A percentile compares a stretch with the other conserved stretches of the same genome.
Evolutionary conservation across 1,140 invertebrate species (phyloP).

Genomic region (Leguminivora glycinivorella): DNA sequence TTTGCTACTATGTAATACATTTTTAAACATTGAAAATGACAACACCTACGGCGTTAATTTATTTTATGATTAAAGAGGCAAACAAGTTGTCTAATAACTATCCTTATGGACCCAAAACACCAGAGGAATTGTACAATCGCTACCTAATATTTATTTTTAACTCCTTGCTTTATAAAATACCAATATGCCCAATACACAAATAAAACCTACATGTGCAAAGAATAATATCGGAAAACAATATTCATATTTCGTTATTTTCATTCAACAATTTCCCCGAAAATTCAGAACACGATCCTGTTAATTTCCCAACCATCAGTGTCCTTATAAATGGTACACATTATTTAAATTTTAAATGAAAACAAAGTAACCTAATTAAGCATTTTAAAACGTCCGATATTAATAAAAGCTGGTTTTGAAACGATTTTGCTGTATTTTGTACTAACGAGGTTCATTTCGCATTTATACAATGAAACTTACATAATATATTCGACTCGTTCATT

Average conservation of each 20-base stretch:
- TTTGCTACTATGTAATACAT: too few species aligned
- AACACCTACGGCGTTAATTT: too few species aligned
- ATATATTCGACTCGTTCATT: slow-evolving; percentile 18
- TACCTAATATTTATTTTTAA: too few species aligned
- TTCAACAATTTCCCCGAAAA: neutral
- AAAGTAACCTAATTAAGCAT: slow-evolving; percentile 1
- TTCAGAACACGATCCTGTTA: neutral
- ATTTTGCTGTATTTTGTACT: slow-evolving; percentile 24
- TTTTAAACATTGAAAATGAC: too few species aligned
- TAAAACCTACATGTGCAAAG: too few species aligned
- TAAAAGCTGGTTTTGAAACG: slow-evolving; percentile 7
- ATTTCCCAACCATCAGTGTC: neutral
- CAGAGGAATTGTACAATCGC: too few species aligned
- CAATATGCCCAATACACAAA: too few species aligned
- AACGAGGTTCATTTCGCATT: slow-evolving; percentile 14
- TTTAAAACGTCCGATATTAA: slow-evolving; percentile 6
- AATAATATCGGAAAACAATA: neutral
- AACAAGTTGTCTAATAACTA: too few species aligned
- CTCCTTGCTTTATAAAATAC: too few species aligned
- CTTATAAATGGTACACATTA: slow-evolving; percentile 13
- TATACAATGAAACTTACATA: slow-evolving; percentile 28
- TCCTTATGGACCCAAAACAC: too few species aligned
- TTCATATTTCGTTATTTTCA: neutral
- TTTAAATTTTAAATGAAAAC: slow-evolving; percentile 16
- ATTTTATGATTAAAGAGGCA: too few species aligned